Percentiles rank a stretch among this genome's conserved stretches.
phyloP scores from a whole-genome alignment of 2,113 vertebrate species.

The Ornithorhynchus anatinus region DNA sequence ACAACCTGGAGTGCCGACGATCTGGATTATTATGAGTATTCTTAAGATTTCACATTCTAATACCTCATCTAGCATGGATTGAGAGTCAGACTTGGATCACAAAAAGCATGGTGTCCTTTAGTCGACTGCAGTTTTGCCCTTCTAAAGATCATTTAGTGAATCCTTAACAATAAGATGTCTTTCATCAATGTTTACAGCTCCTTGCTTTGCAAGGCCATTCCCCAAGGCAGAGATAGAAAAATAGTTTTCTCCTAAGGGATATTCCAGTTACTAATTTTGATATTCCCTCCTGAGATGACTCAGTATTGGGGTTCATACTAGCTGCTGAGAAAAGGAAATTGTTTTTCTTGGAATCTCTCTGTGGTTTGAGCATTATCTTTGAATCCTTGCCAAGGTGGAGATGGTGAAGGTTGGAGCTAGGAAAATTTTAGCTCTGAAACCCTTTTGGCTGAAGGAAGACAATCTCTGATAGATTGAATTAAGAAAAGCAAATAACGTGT shows the following conservation, averaged over 20 bases:
- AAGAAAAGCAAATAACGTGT: background rate
- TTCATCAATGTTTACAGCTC: background rate
- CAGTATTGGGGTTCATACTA: background rate
- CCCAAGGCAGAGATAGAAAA: background rate
- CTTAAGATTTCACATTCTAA: too few relatives aligned
- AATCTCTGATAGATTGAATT: background rate
- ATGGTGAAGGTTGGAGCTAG: background rate
- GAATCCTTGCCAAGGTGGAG: background rate
- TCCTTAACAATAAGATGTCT: too few relatives aligned
- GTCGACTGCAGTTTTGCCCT: too few relatives aligned
- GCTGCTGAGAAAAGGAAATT: background rate
- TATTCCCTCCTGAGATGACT: background rate
- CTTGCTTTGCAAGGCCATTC: background rate
- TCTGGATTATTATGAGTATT: too few relatives aligned
- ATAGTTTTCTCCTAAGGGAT: rapidly evolving
- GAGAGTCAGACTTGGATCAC: too few relatives aligned
- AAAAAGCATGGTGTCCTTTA: too few relatives aligned
- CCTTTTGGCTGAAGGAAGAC: background rate
- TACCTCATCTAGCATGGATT: too few relatives aligned
- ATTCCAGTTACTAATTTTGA: rapidly evolving
- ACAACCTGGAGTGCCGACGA: too few relatives aligned
- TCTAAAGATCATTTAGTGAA: too few relatives aligned
- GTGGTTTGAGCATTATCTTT: conserved; percentile 2
- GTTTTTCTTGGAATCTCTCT: background rate
- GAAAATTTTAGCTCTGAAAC: background rate